Conservation (phyloP, 2,888 invertebrate genomes). For the Drosophila rellima region DNA sequence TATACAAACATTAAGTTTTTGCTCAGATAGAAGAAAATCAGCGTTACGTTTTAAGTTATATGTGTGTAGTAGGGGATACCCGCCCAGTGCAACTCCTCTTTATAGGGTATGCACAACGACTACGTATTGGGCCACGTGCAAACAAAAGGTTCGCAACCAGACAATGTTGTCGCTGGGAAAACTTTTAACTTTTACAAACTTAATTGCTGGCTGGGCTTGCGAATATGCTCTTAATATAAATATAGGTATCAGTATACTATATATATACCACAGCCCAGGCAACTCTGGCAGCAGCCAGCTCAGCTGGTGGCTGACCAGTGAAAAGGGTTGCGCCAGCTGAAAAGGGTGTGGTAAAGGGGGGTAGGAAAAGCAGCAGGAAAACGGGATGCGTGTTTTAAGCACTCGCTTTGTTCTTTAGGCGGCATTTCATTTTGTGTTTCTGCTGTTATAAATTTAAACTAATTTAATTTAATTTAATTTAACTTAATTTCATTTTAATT, state of each 20-base stretch:
- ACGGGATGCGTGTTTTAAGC: slow-evolving; percentile 14
- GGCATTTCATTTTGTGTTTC: slow-evolving; percentile 35
- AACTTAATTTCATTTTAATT: neutral
- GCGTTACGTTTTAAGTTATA: too few relatives aligned
- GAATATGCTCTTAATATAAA: slow-evolving; percentile 45
- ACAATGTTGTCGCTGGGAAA: slow-evolving; percentile 76
- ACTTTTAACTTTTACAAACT: slow-evolving; percentile 77
- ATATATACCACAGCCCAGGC: neutral
- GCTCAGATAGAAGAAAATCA: too few relatives aligned
- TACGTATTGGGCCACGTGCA: slow-evolving; percentile 63
- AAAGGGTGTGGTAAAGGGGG: neutral
- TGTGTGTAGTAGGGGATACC: neutral
- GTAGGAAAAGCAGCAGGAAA: neutral
- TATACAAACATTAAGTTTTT: too few relatives aligned
- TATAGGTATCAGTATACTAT: slow-evolving; percentile 2
- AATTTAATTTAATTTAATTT: slow-evolving; percentile 18
- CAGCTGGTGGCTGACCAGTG: slow-evolving; percentile 46
- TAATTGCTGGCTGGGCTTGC: slow-evolving; percentile 68
- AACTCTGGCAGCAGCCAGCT: slow-evolving; percentile 22
- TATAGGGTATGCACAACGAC: slow-evolving; percentile 40
- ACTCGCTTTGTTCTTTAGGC: slow-evolving; percentile 37
- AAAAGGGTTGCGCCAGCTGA: neutral
- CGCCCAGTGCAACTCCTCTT: too few relatives aligned
- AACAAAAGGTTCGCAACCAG: slow-evolving; percentile 66
- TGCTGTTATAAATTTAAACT: slow-evolving; percentile 38